A percentile compares a stretch with the other conserved stretches of the same genome.
Conservation (phyloP, 2,888 invertebrate genomes). For the Campoplex nolae region DNA sequence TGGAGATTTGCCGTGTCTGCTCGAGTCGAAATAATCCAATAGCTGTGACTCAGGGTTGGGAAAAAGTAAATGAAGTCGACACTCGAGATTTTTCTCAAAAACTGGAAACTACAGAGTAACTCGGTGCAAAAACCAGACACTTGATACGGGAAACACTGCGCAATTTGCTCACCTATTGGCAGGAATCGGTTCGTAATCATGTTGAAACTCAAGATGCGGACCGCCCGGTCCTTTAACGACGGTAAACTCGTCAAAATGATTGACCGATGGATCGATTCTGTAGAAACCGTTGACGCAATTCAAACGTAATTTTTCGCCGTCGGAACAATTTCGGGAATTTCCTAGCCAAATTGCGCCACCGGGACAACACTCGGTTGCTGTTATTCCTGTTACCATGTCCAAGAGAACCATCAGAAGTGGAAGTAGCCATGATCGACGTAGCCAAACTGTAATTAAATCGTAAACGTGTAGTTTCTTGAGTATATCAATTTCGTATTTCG, state of each 20-base stretch:
- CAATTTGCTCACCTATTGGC: slow-evolving; percentile 60
- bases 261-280: slow-evolving; percentile 73
- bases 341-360: slow-evolving; percentile 50
- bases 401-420: slow-evolving; percentile 18
- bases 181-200: slow-evolving; percentile 60
- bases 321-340: slow-evolving; percentile 71
- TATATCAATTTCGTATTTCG: background rate
- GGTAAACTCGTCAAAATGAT: slow-evolving; percentile 64
- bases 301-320: slow-evolving; percentile 72
- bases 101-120: background rate
- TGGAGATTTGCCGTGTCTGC: background rate
- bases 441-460: slow-evolving; percentile 46
- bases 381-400: background rate
- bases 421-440: slow-evolving; percentile 44
- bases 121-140: background rate
- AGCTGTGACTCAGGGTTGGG: background rate
- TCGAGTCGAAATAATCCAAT: background rate
- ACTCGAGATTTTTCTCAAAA: background rate
- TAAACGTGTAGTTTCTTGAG: background rate
- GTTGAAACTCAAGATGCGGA: slow-evolving; percentile 57
- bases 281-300: slow-evolving; percentile 75
- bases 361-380: slow-evolving; percentile 70
- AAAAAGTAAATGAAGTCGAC: background rate
- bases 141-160: background rate
- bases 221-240: slow-evolving; percentile 41